Evolutionary conservation across 1,140 invertebrate genomes (phyloP), one percentile per base, ranked within the genome.

Genomic region (Temnothorax nylanderi): DNA sequence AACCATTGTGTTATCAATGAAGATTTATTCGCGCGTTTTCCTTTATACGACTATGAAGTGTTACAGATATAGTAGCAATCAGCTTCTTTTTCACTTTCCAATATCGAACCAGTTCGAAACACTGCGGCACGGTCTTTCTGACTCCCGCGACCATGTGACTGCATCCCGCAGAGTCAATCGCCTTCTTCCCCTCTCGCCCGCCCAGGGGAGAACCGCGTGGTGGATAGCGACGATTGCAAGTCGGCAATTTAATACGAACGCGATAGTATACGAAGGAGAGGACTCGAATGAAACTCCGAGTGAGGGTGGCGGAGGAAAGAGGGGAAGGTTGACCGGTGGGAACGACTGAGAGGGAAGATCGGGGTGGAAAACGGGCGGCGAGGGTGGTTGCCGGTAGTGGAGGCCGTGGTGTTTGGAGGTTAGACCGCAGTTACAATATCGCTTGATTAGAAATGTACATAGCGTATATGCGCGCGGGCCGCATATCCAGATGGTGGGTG

Each of bases 361-460:
- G 47, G 78, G 65, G 44, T n/a, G 41, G 69, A 32, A 58, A 41
- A 62, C 41, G 71, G n/a, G 13, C 1, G 58, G 58, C 26, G 65
- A 49, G 88, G 75, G 47, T 85, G 75, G 86, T 84, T 84, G 80
- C 69, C 84, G 80, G 86, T 81, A 85, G 67, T 90, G 86, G 88
- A 91, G 85, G 89, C 90, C 89, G 90, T 91, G 90, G 91, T 91
- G 94, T 89, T 88, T 87, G 92, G 90, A 91, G 90, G 90, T 95
- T 95, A 95, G 95, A 95, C 95, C 95, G 93, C 95, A 95, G 95
- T 95, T 95, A 95, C 95, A 95, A 95, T 95, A 95, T 95, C 95
- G 95, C 95, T 95, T 95, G 95, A 95, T 95, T 95, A 95, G 95
- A 95, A 95, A 95, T 95, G 95, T 95, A 95, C 95, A 95, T 95